phyloP scores from a whole-genome alignment of 2,888 invertebrate species.

The Lasioglossum calceatum region DNA sequence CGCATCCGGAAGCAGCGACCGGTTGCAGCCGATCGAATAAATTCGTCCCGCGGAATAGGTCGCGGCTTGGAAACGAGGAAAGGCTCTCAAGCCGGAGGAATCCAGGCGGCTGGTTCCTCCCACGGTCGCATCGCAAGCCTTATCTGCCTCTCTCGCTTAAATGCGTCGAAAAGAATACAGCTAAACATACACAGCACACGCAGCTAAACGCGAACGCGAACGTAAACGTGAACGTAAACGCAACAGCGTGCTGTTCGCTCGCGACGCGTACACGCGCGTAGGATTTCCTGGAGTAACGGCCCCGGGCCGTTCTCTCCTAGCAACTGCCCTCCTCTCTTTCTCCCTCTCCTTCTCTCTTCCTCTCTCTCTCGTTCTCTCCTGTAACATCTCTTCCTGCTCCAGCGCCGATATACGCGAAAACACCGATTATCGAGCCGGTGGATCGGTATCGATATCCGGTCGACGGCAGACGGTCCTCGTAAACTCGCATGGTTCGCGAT shows the following conservation, averaged over 20 bases:
- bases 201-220: slow-evolving; percentile 3
- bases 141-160: slow-evolving; percentile 57
- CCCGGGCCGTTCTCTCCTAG: slow-evolving; percentile 37
- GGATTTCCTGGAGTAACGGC: slow-evolving; percentile 75
- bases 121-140: slow-evolving; percentile 65
- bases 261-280: slow-evolving; percentile 53
- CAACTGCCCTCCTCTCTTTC: slow-evolving; percentile 20
- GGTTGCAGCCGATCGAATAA: slow-evolving; percentile 52
- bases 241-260: slow-evolving; percentile 7
- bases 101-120: slow-evolving; percentile 65
- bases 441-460: slow-evolving; percentile 52
- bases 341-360: slow-evolving; percentile 33
- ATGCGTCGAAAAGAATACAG: slow-evolving; percentile 56
- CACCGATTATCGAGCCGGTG: slow-evolving; percentile 55
- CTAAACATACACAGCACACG: slow-evolving; percentile 14
- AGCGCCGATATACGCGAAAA: slow-evolving; percentile 51
- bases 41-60: slow-evolving; percentile 59
- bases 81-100: slow-evolving; percentile 66
- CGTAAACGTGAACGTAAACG: slow-evolving; percentile 3
- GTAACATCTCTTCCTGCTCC: slow-evolving; percentile 46
- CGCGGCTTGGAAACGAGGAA: slow-evolving; percentile 65
- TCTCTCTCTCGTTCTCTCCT: slow-evolving; percentile 34
- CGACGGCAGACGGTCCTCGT: slow-evolving; percentile 10
- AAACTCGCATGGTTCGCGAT: slow-evolving; percentile 17
- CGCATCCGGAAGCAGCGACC: slow-evolving; percentile 34